phyloP scores from a whole-genome alignment of 2,797 vertebrate species.

The Micropoecilia bifurca region DNA sequence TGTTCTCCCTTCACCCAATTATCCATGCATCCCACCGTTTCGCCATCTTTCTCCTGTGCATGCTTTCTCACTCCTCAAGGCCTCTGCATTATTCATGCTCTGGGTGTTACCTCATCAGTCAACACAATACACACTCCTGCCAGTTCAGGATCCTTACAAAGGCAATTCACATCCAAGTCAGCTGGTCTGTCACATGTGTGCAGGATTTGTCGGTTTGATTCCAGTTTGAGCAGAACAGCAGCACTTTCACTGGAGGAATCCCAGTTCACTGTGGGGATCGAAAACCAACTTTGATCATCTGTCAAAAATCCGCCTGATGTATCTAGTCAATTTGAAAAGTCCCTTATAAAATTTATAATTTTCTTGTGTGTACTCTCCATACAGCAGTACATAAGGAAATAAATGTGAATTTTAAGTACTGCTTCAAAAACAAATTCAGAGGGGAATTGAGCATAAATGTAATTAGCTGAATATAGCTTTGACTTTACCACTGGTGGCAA shows the following conservation, averaged over 20 bases:
- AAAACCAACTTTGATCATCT: background rate
- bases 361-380: background rate
- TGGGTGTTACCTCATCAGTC: constrained; percentile 74
- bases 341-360: background rate
- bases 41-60: constrained; percentile 2
- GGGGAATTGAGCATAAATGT: background rate
- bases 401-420: background rate
- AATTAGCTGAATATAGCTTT: background rate
- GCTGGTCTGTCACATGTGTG: constrained; percentile 15
- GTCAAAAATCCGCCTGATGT: background rate
- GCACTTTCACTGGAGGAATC: background rate
- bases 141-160: constrained; percentile 20
- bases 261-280: background rate
- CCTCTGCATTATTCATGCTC: constrained; percentile 70
- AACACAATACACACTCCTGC: constrained; percentile 50
- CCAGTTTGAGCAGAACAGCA: constrained; percentile 3
- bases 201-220: constrained; percentile 2
- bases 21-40: constrained; percentile 29
- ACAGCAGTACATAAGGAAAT: background rate
- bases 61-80: constrained; percentile 40
- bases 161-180: constrained; percentile 41
- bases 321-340: background rate
- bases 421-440: background rate
- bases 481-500: background rate
- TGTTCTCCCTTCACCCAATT: constrained; percentile 44